Base-by-base conservation (phyloP, 2,888 invertebrate genomes). In the Lasius platythorax region DNA sequence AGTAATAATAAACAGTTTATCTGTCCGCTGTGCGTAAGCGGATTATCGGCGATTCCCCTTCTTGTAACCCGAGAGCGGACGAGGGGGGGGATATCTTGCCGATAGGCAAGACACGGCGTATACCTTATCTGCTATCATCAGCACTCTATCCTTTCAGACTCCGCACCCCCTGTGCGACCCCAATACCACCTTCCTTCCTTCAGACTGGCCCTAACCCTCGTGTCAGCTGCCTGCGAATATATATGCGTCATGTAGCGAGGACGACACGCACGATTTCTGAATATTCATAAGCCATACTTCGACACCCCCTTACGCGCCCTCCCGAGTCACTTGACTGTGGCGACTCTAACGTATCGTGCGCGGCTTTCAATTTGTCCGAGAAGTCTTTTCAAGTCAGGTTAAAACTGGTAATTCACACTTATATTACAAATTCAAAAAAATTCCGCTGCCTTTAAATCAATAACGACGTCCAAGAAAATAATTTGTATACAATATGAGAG, bases 1-100 rank as follows among this genome's bases (percentile, higher is more conserved):
- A 91, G 91, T 91, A 93, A 93, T 93, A 93, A 93, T 92, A 93
- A 93, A 93, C 93, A 92, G 92, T 93, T 93, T 93, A 93, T 93
- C 93, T 88, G 88, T 90, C 86, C 83, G 88, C 83, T 86, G 89
- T 88, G 86, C 68, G 58, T 89, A 90, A 91, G 91, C 91, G 91
- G 93, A 93, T 93, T 92, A 93, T 89, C 88, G 86, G 74, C 72
- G 78, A 83, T 79, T 76, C 87, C 87, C 83, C 74, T 84, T 79
- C 86, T 85, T 81, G 89, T 89, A 90, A 92, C 88, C 74, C 87
- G 90, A 92, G 91, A 91, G 87, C 61, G 37, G 43, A 50, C 46
- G 58, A 11, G 40, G n/a, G 56, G 15, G 23, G 23, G 23, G 84
- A 43, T 53, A 53, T 53, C 53, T 53, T 53, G n/a, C 85, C 84